Percentiles rank a stretch among this genome's conserved stretches.
These are phyloP conservation scores for Styela clava DNA, from an alignment of 23 tunicate species.

Conservation along the genomic window DNA sequence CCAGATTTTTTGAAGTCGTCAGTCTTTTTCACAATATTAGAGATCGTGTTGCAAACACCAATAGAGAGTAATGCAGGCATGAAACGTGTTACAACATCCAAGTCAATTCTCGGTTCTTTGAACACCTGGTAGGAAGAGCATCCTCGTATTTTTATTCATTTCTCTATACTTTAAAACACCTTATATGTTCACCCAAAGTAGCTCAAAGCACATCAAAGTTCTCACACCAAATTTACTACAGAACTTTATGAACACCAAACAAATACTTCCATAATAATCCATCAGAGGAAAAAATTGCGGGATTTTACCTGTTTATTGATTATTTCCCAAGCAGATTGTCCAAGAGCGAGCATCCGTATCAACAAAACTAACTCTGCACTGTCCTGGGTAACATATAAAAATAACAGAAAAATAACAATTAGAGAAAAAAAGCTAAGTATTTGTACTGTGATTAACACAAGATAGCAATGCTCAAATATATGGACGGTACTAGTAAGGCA, in stretches of 20 bases:
- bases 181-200: too few species aligned
- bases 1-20: conserved; percentile 25
- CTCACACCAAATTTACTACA: not conserved
- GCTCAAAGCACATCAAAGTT: not conserved
- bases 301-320: conserved; percentile 83
- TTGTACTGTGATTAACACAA: too few species aligned
- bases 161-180: too few species aligned
- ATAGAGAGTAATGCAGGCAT: conserved; percentile 52
- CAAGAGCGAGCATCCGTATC: conserved; percentile 74
- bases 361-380: conserved; percentile 61
- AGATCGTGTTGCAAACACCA: conserved; percentile 43
- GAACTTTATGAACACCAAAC: not conserved
- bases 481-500: too few species aligned
- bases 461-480: too few species aligned
- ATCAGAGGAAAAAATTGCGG: too few species aligned
- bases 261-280: too few species aligned
- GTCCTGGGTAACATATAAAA: too few species aligned
- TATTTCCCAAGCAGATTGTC: conserved; percentile 95
- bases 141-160: too few species aligned
- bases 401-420: not conserved
- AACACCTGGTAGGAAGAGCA: conserved; percentile 51
- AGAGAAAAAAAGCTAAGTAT: not conserved
- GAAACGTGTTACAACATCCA: conserved; percentile 50
- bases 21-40: conserved; percentile 29
- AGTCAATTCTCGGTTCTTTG: conserved; percentile 83